phyloP scores from a whole-genome alignment of 92 coral and sea anemone genomes.

The Nematostella vectensis region DNA sequence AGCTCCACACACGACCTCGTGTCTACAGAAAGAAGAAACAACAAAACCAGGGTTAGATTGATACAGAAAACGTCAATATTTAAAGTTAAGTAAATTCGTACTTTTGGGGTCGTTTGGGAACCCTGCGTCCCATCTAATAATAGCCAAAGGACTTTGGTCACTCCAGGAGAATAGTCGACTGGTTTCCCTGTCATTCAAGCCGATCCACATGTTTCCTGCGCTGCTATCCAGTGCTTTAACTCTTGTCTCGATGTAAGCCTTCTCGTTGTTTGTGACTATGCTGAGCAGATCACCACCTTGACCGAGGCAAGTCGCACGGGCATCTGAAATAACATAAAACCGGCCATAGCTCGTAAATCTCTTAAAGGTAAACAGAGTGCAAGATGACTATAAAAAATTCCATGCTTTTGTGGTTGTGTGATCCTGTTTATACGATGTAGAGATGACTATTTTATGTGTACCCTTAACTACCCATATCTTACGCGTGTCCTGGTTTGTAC shows the following conservation, averaged over 20 bases:
- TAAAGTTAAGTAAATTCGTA: no score
- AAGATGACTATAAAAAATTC: no score
- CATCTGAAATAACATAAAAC: constrained; percentile 68
- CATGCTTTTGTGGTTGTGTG: no score
- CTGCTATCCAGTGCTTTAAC: constrained; percentile 48
- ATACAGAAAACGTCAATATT: neutral
- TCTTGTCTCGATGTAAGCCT: constrained; percentile 51
- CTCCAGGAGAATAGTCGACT: constrained; percentile 64
- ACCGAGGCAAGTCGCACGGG: constrained; percentile 72
- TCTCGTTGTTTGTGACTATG: constrained; percentile 57
- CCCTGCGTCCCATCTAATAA: constrained; percentile 82
- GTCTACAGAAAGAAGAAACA: constrained; percentile 24
- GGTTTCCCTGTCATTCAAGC: constrained; percentile 74
- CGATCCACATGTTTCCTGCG: constrained; percentile 62
- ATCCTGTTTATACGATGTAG: no score
- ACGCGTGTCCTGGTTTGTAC: no score
- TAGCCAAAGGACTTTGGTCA: constrained; percentile 50
- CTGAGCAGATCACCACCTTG: constrained; percentile 86
- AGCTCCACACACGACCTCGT: constrained; percentile 73
- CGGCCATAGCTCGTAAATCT: no score
- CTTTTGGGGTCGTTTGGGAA: constrained; percentile 44
- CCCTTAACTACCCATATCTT: no score
- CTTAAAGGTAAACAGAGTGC: no score
- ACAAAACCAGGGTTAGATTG: constrained; percentile 1
- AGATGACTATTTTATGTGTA: no score